phyloP scores from a whole-genome alignment of 2,113 vertebrate species.

The Rhinogobius similis region DNA sequence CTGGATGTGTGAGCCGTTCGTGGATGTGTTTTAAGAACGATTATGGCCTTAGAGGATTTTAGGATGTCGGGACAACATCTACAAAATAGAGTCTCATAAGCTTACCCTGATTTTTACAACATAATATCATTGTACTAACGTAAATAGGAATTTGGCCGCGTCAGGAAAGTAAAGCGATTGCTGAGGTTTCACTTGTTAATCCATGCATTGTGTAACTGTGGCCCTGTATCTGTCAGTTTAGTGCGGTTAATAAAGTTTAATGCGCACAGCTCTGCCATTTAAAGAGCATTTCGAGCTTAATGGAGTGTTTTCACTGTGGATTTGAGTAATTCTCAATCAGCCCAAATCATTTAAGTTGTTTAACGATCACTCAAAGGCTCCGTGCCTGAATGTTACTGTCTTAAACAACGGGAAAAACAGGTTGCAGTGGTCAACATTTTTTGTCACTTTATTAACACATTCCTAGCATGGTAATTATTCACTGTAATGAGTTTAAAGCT shows the following conservation, averaged over 20 bases:
- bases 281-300: background rate
- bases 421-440: no score
- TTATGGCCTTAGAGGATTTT: slow-evolving; percentile 57
- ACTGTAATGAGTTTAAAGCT: no score
- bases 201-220: slow-evolving; percentile 5
- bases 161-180: slow-evolving; percentile 19
- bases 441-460: no score
- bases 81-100: slow-evolving; percentile 21
- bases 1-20: slow-evolving; percentile 16
- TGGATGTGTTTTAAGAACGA: slow-evolving; percentile 49
- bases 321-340: slow-evolving; percentile 6
- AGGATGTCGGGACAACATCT: slow-evolving; percentile 34
- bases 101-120: slow-evolving; percentile 25
- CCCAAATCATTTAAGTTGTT: background rate
- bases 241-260: background rate
- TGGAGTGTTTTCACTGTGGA: background rate
- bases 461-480: no score
- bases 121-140: slow-evolving; percentile 17
- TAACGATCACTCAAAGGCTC: background rate
- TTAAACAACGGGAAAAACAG: no score
- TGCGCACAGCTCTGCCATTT: background rate
- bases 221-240: slow-evolving; percentile 24
- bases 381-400: no score
- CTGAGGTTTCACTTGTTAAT: slow-evolving; percentile 30
- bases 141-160: slow-evolving; percentile 26